Evolutionary conservation across 2,113 vertebrate genomes (phyloP).

Genomic region (Pyxicephalus adspersus): DNA sequence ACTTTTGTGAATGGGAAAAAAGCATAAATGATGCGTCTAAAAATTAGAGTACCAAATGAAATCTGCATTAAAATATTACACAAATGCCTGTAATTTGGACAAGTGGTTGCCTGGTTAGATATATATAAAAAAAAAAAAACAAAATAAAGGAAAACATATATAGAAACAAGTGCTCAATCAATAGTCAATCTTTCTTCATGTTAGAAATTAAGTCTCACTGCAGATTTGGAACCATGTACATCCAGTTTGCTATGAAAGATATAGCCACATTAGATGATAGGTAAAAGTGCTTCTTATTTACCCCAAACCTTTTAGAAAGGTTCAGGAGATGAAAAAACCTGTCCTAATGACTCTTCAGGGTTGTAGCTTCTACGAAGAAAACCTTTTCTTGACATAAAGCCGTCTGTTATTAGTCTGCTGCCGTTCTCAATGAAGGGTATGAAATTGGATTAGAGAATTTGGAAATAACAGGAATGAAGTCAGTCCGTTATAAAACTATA

Average conservation of each 20-base stretch:
- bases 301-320: neutral
- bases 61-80: neutral
- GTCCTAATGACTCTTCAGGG: neutral
- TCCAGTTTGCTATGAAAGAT: neutral
- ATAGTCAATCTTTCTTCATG: neutral
- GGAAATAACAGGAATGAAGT: slow-evolving; percentile 34
- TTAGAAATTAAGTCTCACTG: neutral
- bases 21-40: neutral
- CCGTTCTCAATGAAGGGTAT: neutral
- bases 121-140: neutral
- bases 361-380: neutral
- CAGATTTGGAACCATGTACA: neutral
- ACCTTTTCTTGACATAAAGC: neutral
- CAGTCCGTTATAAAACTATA: slow-evolving; percentile 87
- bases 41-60: neutral
- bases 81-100: neutral
- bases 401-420: neutral
- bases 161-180: neutral
- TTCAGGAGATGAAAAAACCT: neutral
- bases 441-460: neutral
- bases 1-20: too few species aligned
- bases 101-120: neutral
- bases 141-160: neutral
- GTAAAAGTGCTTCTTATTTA: slow-evolving; percentile 30
- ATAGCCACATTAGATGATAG: slow-evolving; percentile 1